Percentiles rank a stretch among this genome's conserved stretches.
These are phyloP conservation scores for Lepidocyrtinus sp. DNA, from an alignment of 2,888 invertebrate species.

Conservation along the genomic window DNA sequence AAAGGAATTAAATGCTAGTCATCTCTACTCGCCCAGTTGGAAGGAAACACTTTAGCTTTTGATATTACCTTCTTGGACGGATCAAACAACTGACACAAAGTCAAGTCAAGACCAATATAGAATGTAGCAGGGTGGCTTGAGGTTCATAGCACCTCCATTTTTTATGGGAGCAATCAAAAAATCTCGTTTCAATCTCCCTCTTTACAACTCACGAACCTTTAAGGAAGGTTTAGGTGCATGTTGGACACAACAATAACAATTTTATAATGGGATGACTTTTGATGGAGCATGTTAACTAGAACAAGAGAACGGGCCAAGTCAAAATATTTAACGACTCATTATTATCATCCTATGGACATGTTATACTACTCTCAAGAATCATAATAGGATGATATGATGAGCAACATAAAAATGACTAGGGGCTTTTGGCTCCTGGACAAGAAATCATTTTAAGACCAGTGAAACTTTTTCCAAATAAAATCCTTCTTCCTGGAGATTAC, in stretches of 20 bases:
- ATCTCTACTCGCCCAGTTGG: constrained; percentile 49
- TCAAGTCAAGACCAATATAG: neutral
- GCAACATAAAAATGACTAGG: neutral
- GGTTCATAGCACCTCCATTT: constrained; percentile 23
- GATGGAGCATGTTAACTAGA: constrained; percentile 40
- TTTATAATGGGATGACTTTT: constrained; percentile 14
- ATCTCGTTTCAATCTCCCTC: no score
- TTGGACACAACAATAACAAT: constrained; percentile 25
- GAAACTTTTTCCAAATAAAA: constrained; percentile 4
- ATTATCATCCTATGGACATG: no score
- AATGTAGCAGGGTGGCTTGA: constrained; percentile 40
- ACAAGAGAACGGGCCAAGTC: neutral
- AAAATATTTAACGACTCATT: constrained; percentile 15
- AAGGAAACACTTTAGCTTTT: constrained; percentile 40
- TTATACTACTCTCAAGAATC: no score
- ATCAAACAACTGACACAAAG: constrained; percentile 21
- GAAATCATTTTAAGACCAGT: neutral
- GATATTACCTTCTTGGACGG: constrained; percentile 16
- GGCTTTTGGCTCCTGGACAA: constrained; percentile 15
- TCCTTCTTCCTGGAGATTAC: neutral
- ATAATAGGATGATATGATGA: no score
- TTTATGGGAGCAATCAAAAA: constrained; percentile 41
- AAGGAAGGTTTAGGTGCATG: no score
- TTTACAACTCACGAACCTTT: no score
- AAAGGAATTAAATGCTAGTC: constrained; percentile 42